Evolutionary conservation across 2,888 invertebrate species (phyloP).

Genomic region (Apodemia duryi): DNA sequence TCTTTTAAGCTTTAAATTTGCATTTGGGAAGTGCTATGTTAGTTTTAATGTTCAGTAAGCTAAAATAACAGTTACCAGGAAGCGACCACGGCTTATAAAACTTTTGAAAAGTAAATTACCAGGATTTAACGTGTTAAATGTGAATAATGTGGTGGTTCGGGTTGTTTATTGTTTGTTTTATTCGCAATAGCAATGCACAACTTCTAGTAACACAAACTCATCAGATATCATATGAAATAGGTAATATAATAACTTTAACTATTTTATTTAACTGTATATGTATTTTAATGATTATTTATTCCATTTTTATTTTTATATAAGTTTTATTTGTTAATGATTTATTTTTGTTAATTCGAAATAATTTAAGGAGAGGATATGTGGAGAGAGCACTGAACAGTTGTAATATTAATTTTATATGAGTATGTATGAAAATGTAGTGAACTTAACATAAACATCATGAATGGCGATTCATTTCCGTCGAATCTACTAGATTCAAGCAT

Average conservation of each 20-base stretch:
- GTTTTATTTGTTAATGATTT: too few species aligned
- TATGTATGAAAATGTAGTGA: too few species aligned
- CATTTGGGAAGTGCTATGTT: neutral
- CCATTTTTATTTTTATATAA: too few species aligned
- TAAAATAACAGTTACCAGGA: neutral
- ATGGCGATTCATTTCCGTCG: too few species aligned
- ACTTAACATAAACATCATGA: too few species aligned
- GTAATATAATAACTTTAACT: conserved; percentile 38
- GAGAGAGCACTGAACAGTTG: too few species aligned
- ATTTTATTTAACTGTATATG: neutral
- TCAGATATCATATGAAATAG: conserved; percentile 52
- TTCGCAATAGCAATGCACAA: conserved; percentile 42
- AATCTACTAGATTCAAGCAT: too few species aligned
- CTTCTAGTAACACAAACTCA: conserved; percentile 38
- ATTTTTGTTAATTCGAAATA: too few species aligned
- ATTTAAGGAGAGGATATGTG: too few species aligned
- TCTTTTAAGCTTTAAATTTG: neutral
- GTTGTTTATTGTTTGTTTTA: conserved; percentile 31
- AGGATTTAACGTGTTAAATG: neutral
- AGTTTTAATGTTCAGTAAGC: neutral
- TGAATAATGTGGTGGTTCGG: conserved; percentile 22
- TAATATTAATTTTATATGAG: too few species aligned
- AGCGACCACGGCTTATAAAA: neutral
- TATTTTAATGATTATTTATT: too few species aligned
- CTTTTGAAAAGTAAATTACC: neutral